Evolutionary conservation across 2,888 invertebrate species (phyloP).

Genomic region (Meganola albula): DNA sequence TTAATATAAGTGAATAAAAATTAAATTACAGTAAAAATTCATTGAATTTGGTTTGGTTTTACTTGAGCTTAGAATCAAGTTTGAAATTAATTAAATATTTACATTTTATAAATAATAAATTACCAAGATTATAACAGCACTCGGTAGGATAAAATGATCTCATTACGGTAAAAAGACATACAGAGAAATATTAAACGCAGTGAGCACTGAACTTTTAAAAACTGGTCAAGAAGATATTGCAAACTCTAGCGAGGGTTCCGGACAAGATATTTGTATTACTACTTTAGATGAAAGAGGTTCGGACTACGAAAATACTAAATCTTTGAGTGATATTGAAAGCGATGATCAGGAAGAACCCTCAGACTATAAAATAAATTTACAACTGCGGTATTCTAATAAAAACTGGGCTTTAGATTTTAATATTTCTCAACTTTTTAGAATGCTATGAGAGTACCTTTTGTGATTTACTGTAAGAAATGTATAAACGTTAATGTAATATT

Average conservation of each 20-base stretch:
- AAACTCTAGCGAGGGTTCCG: neutral
- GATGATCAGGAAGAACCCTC: slow-evolving; percentile 1
- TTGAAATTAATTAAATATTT: neutral
- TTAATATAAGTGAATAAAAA: neutral
- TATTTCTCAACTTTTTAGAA: too few relatives aligned
- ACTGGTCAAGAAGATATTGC: too few relatives aligned
- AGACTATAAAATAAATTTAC: neutral
- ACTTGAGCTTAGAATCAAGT: too few relatives aligned
- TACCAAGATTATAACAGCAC: neutral
- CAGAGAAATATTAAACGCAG: neutral
- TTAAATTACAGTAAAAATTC: neutral
- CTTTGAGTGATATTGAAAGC: slow-evolving; percentile 1
- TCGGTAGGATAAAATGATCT: neutral
- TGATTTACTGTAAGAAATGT: too few relatives aligned
- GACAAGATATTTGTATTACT: neutral
- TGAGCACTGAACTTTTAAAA: neutral
- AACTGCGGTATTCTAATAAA: neutral
- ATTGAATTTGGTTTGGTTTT: neutral
- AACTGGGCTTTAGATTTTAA: neutral
- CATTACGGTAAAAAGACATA: neutral
- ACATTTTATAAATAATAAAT: neutral
- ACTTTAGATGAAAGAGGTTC: slow-evolving; percentile 1
- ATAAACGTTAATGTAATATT: too few relatives aligned
- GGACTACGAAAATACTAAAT: neutral
- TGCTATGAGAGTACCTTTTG: too few relatives aligned